phyloP scores from a whole-genome alignment of 2,888 invertebrate species.

The Stenichneumon culpator region DNA sequence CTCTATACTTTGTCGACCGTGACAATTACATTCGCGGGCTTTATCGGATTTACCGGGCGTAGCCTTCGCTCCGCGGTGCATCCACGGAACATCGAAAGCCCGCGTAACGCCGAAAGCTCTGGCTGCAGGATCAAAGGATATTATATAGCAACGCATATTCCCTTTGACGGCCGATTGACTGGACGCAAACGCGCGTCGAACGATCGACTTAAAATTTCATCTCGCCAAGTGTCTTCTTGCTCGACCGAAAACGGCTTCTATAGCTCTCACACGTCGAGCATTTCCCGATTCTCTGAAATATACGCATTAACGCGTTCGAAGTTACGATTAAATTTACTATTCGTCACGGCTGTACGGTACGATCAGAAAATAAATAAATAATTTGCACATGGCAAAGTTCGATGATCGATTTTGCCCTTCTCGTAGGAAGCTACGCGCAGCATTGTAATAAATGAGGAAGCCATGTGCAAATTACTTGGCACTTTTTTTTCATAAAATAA shows the following conservation, averaged over 20 bases:
- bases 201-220: slow-evolving; percentile 40
- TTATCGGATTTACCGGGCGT: slow-evolving; percentile 72
- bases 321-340: too few relatives aligned
- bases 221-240: slow-evolving; percentile 2
- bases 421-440: too few relatives aligned
- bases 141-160: slow-evolving; percentile 8
- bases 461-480: too few relatives aligned
- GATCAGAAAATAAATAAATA: too few relatives aligned
- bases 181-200: slow-evolving; percentile 10
- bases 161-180: slow-evolving; percentile 23
- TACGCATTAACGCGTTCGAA: too few relatives aligned
- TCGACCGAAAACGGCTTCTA: background rate
- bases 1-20: slow-evolving; percentile 35
- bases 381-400: too few relatives aligned
- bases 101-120: background rate
- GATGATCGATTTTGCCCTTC: too few relatives aligned
- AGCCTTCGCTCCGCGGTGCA: background rate
- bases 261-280: background rate
- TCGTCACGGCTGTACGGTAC: too few relatives aligned
- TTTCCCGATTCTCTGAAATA: background rate
- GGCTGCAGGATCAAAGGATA: slow-evolving; percentile 36
- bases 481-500: too few relatives aligned
- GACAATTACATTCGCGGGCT: slow-evolving; percentile 74
- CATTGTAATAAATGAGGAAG: too few relatives aligned
- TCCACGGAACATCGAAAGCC: background rate